Conservation (phyloP, 1,140 invertebrate species). For the Zaprionus ornatus region DNA sequence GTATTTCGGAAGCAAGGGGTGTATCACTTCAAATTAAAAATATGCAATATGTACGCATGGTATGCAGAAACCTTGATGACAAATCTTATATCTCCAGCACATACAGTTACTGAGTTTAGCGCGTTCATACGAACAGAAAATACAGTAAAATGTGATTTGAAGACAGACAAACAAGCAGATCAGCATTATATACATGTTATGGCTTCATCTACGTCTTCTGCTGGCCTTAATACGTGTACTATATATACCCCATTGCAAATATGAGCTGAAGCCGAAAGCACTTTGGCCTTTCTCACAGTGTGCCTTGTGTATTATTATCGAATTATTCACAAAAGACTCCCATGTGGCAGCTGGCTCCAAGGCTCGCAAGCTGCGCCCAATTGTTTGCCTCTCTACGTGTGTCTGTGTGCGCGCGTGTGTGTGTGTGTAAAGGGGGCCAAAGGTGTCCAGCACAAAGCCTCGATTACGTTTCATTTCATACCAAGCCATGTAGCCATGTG, state of each 20-base stretch:
- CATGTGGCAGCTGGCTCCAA: background rate
- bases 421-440: background rate
- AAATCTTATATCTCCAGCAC: background rate
- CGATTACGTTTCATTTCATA: background rate
- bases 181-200: too few species aligned
- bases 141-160: background rate
- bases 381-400: background rate
- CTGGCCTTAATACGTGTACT: too few species aligned
- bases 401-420: background rate
- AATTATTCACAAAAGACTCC: conserved; percentile 1
- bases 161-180: too few species aligned
- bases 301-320: background rate
- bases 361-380: background rate
- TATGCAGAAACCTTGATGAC: background rate
- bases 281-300: background rate
- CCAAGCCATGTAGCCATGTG: background rate
- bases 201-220: too few species aligned
- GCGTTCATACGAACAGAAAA: background rate
- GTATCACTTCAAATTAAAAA: background rate
- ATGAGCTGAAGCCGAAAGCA: background rate
- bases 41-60: background rate
- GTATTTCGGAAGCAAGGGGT: background rate
- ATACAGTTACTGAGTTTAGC: background rate
- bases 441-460: background rate
- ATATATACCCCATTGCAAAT: background rate